Conservation (phyloP, 92 coral and sea anemone genomes). For the Zoanthus sociatus region DNA sequence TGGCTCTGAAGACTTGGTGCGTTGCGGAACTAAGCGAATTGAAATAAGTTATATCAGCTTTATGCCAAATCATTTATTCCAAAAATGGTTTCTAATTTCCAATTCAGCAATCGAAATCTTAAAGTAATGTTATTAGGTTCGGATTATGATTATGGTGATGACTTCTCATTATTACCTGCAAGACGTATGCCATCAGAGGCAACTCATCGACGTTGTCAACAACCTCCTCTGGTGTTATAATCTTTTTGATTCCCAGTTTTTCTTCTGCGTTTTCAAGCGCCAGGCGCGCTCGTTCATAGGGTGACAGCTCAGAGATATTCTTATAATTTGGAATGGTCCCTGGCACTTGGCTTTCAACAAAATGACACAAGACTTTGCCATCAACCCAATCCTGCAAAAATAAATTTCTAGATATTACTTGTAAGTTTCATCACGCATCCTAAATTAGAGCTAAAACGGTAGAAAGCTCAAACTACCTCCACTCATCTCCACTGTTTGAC, state of each 20-base stretch:
- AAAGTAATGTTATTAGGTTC: too few species aligned
- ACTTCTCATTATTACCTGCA: conserved; percentile 46
- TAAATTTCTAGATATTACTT: background rate
- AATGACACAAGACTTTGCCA: conserved; percentile 79
- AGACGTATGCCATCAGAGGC: conserved; percentile 93
- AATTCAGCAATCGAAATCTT: too few species aligned
- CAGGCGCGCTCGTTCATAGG: conserved; percentile 69
- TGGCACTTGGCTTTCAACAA: conserved; percentile 81
- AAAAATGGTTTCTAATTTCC: too few species aligned
- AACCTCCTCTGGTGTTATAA: conserved; percentile 83
- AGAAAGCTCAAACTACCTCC: too few species aligned
- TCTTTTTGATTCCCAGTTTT: conserved; percentile 81
- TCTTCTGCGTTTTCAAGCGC: conserved; percentile 80
- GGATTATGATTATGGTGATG: too few species aligned
- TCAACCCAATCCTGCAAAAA: conserved; percentile 81
- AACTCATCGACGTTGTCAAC: conserved; percentile 89
- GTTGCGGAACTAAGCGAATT: conserved; percentile 65
- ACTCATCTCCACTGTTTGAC: too few species aligned
- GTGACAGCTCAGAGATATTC: conserved; percentile 71
- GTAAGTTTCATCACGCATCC: background rate
- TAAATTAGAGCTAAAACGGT: background rate
- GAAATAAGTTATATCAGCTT: background rate
- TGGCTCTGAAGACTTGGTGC: conserved; percentile 78
- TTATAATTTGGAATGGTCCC: conserved; percentile 92
- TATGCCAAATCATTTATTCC: too few species aligned